Evolutionary conservation across 2,797 vertebrate species (phyloP), one percentile per base, ranked within the genome.

Genomic region (Gallinago stenura): DNA sequence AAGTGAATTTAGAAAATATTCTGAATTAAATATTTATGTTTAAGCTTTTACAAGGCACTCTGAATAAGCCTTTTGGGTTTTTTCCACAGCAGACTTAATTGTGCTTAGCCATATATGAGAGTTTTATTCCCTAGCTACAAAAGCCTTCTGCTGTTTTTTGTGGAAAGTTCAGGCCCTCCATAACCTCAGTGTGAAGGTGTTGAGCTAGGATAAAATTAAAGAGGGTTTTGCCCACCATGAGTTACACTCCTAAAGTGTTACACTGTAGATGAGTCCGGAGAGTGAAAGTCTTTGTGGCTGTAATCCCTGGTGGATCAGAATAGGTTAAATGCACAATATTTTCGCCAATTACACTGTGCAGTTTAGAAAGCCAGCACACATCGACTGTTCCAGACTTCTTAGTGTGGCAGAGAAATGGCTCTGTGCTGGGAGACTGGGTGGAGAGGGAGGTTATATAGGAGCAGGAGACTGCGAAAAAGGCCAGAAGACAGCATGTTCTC

Each of bases 1-100:
- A 95, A 96, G 89, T 87, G 88, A 95, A 96, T 94, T 95, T 96
- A 92, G 94, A 97, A 93, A 92, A 95, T 87, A 94, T 92, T 87
- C 91, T 87, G 92, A 95, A 97, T 97, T 94, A 97, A 97, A 97
- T 97, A 96, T 96, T 96, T 94, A 97, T 97, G 95, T 89, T 93
- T 90, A 96, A 90, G 95, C 93, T 96, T 94, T 97, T 95, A 93
- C 81, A 91, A 96, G 80, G 80, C 94, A 95, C 90, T 95, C 80
- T 90, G 93, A 94, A 94, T 91, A 92, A 89, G 85, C 81, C 77
- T 93, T 96, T 93, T 89, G 91, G 70, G 50, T 93, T 93, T 96
- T 97, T 95, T 91, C 93, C 89, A 87, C 83, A 83, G 94, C 80
- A 91, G 65, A 72, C 54, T 95, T 95, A 94, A 90, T 95, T 90